Conservation (phyloP, 2,888 invertebrate species). For the Acrocyrtus sp. region DNA sequence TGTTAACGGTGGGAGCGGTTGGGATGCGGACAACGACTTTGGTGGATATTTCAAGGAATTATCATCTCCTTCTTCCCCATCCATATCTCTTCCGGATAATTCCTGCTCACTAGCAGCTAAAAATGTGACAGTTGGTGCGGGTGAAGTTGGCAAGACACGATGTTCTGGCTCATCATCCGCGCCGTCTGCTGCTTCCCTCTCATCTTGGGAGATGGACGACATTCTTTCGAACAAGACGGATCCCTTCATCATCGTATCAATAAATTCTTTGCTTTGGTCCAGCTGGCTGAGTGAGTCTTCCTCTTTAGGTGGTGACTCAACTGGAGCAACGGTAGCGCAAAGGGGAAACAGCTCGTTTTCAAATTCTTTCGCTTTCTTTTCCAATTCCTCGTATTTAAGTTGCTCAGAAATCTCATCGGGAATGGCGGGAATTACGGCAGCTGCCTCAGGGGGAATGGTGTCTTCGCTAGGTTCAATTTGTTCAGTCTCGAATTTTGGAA, state of each 20-base stretch:
- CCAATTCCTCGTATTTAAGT: constrained; percentile 33
- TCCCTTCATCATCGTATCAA: not conserved
- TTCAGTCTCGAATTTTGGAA: constrained; percentile 31
- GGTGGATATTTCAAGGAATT: constrained; percentile 24
- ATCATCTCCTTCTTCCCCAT: constrained; percentile 15
- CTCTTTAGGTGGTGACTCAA: too few relatives aligned
- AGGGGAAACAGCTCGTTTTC: constrained; percentile 55
- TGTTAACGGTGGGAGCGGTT: constrained; percentile 44
- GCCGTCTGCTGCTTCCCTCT: too few relatives aligned
- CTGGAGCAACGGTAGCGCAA: constrained; percentile 36
- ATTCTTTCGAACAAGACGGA: not conserved
- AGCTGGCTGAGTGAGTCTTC: not conserved
- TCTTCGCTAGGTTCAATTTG: constrained; percentile 6
- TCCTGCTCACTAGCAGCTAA: constrained; percentile 31
- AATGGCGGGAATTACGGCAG: too few relatives aligned
- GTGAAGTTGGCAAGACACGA: constrained; percentile 7
- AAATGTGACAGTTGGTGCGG: constrained; percentile 45
- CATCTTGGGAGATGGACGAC: not conserved
- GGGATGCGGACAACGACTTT: constrained; percentile 39
- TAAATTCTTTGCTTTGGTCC: not conserved
- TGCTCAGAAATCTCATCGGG: too few relatives aligned
- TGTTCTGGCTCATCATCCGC: too few relatives aligned
- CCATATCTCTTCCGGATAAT: not conserved
- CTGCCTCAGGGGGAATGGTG: too few relatives aligned
- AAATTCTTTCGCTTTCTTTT: constrained; percentile 51